Conservation (phyloP, 1,140 invertebrate genomes). For the Lucilia cuprina region DNA sequence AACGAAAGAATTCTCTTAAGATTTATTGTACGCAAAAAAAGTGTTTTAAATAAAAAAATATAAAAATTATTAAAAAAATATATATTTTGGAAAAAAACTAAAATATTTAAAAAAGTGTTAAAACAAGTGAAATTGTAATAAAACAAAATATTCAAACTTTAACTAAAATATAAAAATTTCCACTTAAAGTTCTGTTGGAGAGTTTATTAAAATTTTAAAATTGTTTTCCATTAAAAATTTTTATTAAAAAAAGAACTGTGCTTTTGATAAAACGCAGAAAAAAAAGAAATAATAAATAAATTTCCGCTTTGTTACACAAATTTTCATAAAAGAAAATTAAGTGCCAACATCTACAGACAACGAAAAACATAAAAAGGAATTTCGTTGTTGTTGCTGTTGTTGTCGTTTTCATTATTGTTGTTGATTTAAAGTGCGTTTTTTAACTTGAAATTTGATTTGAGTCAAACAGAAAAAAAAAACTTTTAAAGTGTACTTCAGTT, state of each 20-base stretch:
- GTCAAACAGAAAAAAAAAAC: neutral
- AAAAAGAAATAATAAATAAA: neutral
- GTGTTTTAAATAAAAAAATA: neutral
- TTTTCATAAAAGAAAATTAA: neutral
- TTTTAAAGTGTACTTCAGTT: neutral
- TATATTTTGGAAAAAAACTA: neutral
- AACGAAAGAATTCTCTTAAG: too few relatives aligned
- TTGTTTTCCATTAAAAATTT: too few relatives aligned
- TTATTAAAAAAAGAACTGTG: neutral
- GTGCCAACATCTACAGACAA: slow-evolving; percentile 5
- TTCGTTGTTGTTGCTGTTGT: neutral
- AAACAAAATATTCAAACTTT: neutral
- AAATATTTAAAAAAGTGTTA: neutral
- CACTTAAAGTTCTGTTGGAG: neutral
- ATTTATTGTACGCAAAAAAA: too few relatives aligned
- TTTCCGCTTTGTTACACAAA: neutral
- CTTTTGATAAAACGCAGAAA: neutral
- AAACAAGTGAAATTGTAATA: neutral
- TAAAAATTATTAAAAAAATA: neutral
- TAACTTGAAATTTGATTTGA: neutral
- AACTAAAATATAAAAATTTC: neutral
- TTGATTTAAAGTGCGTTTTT: neutral
- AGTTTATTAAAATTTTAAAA: neutral
- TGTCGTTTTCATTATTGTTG: neutral
- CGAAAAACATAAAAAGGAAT: neutral